These are phyloP conservation scores for Glaucomys volans DNA, from an alignment of 2,113 vertebrate species.

Conservation along the genomic window DNA sequence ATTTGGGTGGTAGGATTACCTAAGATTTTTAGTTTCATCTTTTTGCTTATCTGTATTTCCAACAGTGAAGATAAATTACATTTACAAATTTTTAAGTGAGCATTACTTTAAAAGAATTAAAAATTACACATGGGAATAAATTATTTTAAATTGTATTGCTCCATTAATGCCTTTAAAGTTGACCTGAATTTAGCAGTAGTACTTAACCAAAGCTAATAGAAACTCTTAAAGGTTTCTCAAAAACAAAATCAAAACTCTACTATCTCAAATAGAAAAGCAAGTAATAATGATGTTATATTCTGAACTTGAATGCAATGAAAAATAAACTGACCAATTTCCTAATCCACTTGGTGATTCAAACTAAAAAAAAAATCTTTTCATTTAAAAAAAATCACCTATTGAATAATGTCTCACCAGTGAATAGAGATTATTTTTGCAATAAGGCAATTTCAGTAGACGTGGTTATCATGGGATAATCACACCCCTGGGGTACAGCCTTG, in stretches of 20 bases:
- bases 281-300: slow-evolving; percentile 72
- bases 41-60: slow-evolving; percentile 37
- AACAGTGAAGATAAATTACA: slow-evolving; percentile 24
- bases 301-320: slow-evolving; percentile 80
- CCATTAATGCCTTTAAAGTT: slow-evolving; percentile 57
- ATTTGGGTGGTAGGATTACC: neutral
- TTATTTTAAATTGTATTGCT: slow-evolving; percentile 61
- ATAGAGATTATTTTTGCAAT: slow-evolving; percentile 92
- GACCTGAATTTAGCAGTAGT: slow-evolving; percentile 62
- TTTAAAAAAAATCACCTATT: slow-evolving; percentile 86
- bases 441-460: slow-evolving; percentile 90
- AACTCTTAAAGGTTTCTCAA: slow-evolving; percentile 65
- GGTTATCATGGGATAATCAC: slow-evolving; percentile 92
- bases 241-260: slow-evolving; percentile 58
- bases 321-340: slow-evolving; percentile 84
- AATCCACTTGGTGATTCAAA: slow-evolving; percentile 87
- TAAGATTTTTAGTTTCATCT: neutral
- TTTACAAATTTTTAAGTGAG: slow-evolving; percentile 55
- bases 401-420: slow-evolving; percentile 90
- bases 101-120: slow-evolving; percentile 65
- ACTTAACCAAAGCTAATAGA: slow-evolving; percentile 70
- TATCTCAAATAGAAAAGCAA: slow-evolving; percentile 81
- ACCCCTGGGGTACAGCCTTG: slow-evolving; percentile 90
- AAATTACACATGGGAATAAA: slow-evolving; percentile 49
- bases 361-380: slow-evolving; percentile 85